A percentile compares a stretch with the other conserved stretches of the same genome.
Conservation (phyloP, 35 echinoderm and acorn worm genomes). For the Apostichopus californicus region DNA sequence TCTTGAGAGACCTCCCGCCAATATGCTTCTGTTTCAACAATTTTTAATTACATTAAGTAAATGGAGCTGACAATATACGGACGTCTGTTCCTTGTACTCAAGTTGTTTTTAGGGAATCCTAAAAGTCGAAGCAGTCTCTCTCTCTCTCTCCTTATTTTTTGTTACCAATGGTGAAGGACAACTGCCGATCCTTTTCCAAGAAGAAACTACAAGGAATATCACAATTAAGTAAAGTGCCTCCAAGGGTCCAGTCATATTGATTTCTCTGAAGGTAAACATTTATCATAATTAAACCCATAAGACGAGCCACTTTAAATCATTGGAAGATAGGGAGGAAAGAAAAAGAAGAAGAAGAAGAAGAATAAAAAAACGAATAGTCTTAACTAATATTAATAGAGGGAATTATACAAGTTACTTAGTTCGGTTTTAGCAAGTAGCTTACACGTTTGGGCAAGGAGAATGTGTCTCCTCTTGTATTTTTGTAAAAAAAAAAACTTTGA, state of each 20-base stretch:
- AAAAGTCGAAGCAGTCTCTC: not conserved
- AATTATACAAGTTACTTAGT: not conserved
- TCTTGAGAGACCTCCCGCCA: not conserved
- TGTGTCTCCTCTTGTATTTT: not conserved
- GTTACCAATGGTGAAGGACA: not conserved
- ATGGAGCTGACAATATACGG: constrained; percentile 1
- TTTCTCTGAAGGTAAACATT: constrained; percentile 7
- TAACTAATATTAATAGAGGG: too few relatives aligned
- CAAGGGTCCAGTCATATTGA: constrained; percentile 1
- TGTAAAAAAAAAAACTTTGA: not conserved
- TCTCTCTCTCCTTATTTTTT: not conserved
- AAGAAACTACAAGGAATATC: not conserved
- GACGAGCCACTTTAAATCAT: not conserved
- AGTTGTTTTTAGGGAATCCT: not conserved
- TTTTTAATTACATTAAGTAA: constrained; percentile 43
- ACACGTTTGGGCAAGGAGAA: not conserved
- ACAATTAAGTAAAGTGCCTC: constrained; percentile 39
- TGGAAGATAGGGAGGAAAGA: not conserved
- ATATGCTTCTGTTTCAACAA: not conserved
- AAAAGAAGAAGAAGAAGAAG: not conserved
- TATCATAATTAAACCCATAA: constrained; percentile 42
- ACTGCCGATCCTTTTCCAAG: too few relatives aligned
- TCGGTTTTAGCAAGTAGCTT: not conserved
- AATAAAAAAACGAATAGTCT: too few relatives aligned
- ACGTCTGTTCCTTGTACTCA: constrained; percentile 1